Evolutionary conservation across 2,113 vertebrate genomes (phyloP).

Genomic region (Clarias magur): DNA sequence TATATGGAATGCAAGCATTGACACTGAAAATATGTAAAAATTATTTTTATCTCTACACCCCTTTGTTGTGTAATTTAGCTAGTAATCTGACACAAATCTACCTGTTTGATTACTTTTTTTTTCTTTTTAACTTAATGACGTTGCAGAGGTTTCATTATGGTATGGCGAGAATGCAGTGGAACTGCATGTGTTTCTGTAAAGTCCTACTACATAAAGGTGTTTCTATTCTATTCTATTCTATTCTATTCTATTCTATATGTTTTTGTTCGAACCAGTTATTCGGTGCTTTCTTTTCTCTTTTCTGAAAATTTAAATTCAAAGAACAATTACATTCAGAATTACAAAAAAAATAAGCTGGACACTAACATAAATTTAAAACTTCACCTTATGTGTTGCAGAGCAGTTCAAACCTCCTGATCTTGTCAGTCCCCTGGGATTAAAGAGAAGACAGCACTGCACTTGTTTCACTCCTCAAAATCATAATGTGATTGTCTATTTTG

Average conservation of each 20-base stretch:
- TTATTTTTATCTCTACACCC: not conserved
- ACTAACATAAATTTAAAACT: not conserved
- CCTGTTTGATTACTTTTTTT: not conserved
- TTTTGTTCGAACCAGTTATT: not conserved
- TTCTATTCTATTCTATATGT: no score
- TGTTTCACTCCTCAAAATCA: not conserved
- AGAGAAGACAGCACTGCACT: not conserved
- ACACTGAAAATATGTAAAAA: no score
- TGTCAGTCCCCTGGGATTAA: not conserved
- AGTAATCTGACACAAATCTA: not conserved
- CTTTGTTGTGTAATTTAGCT: not conserved
- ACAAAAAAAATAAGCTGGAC: not conserved
- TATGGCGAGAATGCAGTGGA: not conserved
- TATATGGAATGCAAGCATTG: no score
- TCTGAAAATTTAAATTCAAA: not conserved
- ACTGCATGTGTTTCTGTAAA: not conserved
- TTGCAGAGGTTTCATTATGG: not conserved
- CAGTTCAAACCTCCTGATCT: not conserved
- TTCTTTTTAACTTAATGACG: not conserved
- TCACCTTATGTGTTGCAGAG: not conserved
- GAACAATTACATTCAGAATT: not conserved
- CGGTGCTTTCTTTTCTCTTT: not conserved
- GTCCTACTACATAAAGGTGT: not conserved
- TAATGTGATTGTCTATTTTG: not conserved
- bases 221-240: no score